phyloP scores from a whole-genome alignment of 2,888 invertebrate species.

The Drosophila colorata region DNA sequence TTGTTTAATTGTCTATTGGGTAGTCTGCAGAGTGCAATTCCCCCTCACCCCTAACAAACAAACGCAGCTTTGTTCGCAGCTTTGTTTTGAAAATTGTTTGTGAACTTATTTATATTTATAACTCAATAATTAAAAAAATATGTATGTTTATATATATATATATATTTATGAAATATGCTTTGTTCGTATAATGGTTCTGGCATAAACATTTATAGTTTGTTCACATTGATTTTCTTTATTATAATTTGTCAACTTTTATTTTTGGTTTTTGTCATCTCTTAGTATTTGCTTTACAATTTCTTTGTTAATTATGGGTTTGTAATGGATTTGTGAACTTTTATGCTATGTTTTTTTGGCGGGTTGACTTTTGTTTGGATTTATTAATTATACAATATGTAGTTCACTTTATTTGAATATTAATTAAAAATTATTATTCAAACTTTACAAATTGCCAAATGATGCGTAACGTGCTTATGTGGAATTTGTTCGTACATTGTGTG shows the following conservation, averaged over 20 bases:
- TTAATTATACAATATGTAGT: conserved; percentile 41
- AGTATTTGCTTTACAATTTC: conserved; percentile 28
- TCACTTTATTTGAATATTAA: conserved; percentile 31
- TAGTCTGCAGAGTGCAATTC: neutral
- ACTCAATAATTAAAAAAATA: conserved; percentile 21
- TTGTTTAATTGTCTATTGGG: neutral
- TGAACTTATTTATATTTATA: conserved; percentile 1
- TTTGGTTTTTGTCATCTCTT: conserved; percentile 9
- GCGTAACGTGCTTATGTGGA: conserved; percentile 27
- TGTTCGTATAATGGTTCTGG: conserved; percentile 28
- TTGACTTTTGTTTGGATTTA: conserved; percentile 61
- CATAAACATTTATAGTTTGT: conserved; percentile 35
- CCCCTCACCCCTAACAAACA: conserved; percentile 14
- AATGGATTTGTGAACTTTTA: conserved; percentile 49
- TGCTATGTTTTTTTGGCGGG: conserved; percentile 67
- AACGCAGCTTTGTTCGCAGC: conserved; percentile 19
- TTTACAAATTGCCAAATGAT: conserved; percentile 34
- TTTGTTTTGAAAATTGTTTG: conserved; percentile 15
- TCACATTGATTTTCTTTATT: conserved; percentile 7
- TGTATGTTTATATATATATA: neutral
- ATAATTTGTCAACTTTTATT: conserved; percentile 28
- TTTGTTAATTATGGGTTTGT: conserved; percentile 22
- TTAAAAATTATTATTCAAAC: conserved; percentile 21
- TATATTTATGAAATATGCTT: conserved; percentile 43
- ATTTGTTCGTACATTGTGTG: conserved; percentile 14